Conservation (phyloP, 2,888 invertebrate genomes). For the Galeopsomyia nigrocyanea region DNA sequence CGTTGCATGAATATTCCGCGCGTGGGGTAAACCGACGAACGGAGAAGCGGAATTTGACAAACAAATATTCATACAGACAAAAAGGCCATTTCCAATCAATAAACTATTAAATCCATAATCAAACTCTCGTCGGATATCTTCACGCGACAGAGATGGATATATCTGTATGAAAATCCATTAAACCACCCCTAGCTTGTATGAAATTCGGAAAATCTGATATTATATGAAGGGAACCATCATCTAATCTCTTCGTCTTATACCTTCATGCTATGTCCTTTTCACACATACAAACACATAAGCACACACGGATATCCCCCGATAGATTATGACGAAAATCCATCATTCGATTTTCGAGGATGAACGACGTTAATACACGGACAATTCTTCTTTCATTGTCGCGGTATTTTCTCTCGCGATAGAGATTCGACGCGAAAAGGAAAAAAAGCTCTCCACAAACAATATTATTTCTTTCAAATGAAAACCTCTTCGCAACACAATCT, state of each 20-base stretch:
- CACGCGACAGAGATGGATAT: neutral
- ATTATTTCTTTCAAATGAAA: no score
- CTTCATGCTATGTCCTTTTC: no score
- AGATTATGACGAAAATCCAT: no score
- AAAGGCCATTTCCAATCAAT: conserved; percentile 27
- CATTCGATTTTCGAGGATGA: no score
- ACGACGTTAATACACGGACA: no score
- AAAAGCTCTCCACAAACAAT: no score
- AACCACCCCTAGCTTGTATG: neutral
- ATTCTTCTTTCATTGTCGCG: no score
- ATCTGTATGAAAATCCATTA: conserved; percentile 32
- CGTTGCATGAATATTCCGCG: no score
- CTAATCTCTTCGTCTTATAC: conserved; percentile 19
- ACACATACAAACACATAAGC: neutral
- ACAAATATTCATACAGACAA: conserved; percentile 1
- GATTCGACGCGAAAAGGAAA: no score
- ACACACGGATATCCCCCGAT: neutral
- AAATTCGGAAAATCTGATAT: conserved; percentile 30
- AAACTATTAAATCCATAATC: conserved; percentile 33
- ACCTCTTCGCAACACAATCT: no score
- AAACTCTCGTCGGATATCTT: conserved; percentile 32
- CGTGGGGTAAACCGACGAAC: no score
- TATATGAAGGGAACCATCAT: conserved; percentile 12
- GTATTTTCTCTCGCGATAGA: no score
- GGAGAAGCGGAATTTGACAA: neutral